phyloP scores from a whole-genome alignment of 1,140 invertebrate species.

The Choristoneura fumiferana region DNA sequence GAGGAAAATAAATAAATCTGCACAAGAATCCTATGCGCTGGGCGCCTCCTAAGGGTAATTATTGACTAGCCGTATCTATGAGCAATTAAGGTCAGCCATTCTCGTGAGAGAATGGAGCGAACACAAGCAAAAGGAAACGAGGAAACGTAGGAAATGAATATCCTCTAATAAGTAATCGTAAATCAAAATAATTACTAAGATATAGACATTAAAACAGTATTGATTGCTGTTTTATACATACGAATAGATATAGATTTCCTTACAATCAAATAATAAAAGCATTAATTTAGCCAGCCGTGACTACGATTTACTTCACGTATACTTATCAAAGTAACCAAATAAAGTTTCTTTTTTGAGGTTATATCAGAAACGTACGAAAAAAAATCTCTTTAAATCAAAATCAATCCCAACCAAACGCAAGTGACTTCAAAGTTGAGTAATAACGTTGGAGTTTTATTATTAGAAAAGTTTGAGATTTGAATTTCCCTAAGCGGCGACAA shows the following conservation, averaged over 20 bases:
- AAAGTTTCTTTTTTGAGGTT: too few species aligned
- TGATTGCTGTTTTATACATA: too few species aligned
- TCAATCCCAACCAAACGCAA: background rate
- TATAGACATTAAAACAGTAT: background rate
- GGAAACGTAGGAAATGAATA: conserved; percentile 6
- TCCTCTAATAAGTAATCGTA: conserved; percentile 1
- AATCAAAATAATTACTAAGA: background rate
- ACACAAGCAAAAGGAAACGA: background rate
- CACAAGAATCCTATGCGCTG: too few species aligned
- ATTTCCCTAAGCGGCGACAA: conserved; percentile 17
- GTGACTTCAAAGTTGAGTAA: conserved; percentile 11
- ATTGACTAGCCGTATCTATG: conserved; percentile 1
- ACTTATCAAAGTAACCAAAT: too few species aligned
- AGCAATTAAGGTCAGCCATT: conserved; percentile 15
- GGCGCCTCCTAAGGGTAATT: background rate
- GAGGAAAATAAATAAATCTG: too few species aligned
- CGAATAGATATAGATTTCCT: too few species aligned
- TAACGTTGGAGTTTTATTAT: conserved; percentile 18
- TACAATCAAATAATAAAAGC: too few species aligned
- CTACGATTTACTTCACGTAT: too few species aligned
- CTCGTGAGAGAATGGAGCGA: background rate
- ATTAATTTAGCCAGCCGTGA: too few species aligned
- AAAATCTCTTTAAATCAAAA: background rate
- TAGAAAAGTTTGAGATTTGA: conserved; percentile 14
- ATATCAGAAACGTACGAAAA: background rate